Base-by-base conservation (phyloP, 2,888 invertebrate species). In the Drosophila mercatorum region DNA sequence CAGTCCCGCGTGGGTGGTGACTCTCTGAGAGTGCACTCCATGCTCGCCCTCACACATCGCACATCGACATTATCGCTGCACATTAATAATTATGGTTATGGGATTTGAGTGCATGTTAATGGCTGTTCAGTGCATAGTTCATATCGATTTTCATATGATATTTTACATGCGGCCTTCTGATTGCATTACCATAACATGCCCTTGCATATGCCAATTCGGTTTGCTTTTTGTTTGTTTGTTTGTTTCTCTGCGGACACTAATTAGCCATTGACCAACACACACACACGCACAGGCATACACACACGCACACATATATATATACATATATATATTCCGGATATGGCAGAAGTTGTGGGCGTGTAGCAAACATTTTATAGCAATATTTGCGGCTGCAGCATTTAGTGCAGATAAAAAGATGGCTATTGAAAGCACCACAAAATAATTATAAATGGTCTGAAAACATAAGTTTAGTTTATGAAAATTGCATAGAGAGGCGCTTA, bases 11-110 rank as follows among this genome's bases (percentile, higher is more conserved):
- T 47, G 44, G 43, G 46, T 31, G 40, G 28, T 22, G 17, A 0
- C 17, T n/a, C 4, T 8, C 28, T 31, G 49, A 3, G 8, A 34
- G 31, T 28, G 47, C 43, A 17, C 43, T 34, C 31, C 31, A 41
- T 26, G 12, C n/a, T 28, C 38, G 22, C n/a, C 34, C 38, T 10
- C 53, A n/a, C 22, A 22, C 22, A 7, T 40, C 49, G 57, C 69
- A 38, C 58, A 22, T 56, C 36, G 14, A 43, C 63, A 64, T 68
- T 68, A 73, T 76, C 64, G 51, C 26, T 22, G 70, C 62, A 61
- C 78, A 85, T 85, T 88, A 88, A 83, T 85, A 88, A 88, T 88
- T 85, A 83, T 85, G 86, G 78, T 73, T 83, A 75, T 88, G 83
- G 83, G 68, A 75, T 86, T 75, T 68, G 62, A 81, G 63, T 68